Evolutionary conservation across 2,113 vertebrate genomes (phyloP).

Genomic region (Lagopus leucura): DNA sequence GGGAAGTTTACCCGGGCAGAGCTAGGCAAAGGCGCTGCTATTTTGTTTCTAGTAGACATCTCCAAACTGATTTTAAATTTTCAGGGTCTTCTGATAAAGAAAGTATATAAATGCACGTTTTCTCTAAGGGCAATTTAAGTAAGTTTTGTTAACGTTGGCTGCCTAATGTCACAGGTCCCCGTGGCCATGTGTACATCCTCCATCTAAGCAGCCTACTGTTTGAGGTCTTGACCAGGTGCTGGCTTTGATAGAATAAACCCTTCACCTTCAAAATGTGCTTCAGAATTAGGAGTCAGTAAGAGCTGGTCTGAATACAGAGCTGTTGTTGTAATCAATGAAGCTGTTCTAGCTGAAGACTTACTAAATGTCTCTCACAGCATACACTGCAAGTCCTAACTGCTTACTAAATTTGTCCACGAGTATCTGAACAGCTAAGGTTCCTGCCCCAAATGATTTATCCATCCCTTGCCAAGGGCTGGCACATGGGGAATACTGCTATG

Average conservation of each 20-base stretch:
- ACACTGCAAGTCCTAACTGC: constrained; percentile 21
- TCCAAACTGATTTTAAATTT: background rate
- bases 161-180: fast-evolving
- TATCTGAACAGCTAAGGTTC: background rate
- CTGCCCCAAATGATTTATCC: background rate
- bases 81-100: background rate
- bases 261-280: constrained; percentile 48
- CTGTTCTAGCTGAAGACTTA: background rate
- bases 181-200: background rate
- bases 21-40: background rate
- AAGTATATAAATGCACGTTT: background rate
- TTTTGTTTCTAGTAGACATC: background rate
- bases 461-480: background rate
- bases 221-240: background rate
- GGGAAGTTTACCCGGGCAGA: background rate
- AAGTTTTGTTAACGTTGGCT: background rate
- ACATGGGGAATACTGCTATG: background rate
- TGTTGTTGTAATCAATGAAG: background rate
- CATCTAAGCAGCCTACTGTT: background rate
- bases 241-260: constrained; percentile 31
- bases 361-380: constrained; percentile 9
- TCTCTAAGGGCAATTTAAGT: background rate
- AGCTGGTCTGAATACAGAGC: background rate
- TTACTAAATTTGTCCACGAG: constrained; percentile 58
- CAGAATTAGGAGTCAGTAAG: background rate